Conservation (phyloP, 1,140 invertebrate species). For the Nymphalis io region DNA sequence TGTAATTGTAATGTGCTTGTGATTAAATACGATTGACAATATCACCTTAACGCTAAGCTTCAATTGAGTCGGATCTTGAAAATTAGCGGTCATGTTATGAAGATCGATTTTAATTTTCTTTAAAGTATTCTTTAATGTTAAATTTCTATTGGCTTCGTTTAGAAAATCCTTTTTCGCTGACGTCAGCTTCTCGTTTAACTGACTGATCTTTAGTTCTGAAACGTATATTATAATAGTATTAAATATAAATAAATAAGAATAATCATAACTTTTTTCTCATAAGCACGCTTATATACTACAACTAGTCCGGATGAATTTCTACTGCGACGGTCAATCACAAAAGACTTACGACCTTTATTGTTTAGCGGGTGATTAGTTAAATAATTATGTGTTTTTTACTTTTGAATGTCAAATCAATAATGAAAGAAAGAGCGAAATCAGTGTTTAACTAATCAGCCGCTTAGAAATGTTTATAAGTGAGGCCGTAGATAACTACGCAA, state of each 20-base stretch:
- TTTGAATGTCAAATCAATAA: too few relatives aligned
- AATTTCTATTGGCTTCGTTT: constrained; percentile 83
- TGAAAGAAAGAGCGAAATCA: too few relatives aligned
- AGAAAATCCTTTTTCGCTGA: constrained; percentile 86
- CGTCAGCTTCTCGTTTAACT: constrained; percentile 88
- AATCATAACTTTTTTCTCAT: neutral
- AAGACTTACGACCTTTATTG: too few relatives aligned
- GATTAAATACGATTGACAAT: neutral
- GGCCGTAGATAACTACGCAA: too few relatives aligned
- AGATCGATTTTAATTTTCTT: constrained; percentile 90
- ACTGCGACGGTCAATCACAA: too few relatives aligned
- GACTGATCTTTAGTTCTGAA: constrained; percentile 86
- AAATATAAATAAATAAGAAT: neutral
- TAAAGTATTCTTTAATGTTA: constrained; percentile 85
- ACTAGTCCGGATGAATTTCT: too few relatives aligned
- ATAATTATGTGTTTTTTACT: too few relatives aligned
- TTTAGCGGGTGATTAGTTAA: too few relatives aligned
- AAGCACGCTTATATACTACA: too few relatives aligned
- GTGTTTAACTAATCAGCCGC: too few relatives aligned
- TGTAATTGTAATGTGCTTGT: too few relatives aligned
- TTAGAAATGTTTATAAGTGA: too few relatives aligned
- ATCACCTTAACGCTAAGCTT: constrained; percentile 88
- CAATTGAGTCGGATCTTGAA: constrained; percentile 88
- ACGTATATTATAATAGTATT: constrained; percentile 40
- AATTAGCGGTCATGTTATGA: constrained; percentile 86